Conservation (phyloP, 1,140 invertebrate genomes). For the Hetaerina americana region DNA sequence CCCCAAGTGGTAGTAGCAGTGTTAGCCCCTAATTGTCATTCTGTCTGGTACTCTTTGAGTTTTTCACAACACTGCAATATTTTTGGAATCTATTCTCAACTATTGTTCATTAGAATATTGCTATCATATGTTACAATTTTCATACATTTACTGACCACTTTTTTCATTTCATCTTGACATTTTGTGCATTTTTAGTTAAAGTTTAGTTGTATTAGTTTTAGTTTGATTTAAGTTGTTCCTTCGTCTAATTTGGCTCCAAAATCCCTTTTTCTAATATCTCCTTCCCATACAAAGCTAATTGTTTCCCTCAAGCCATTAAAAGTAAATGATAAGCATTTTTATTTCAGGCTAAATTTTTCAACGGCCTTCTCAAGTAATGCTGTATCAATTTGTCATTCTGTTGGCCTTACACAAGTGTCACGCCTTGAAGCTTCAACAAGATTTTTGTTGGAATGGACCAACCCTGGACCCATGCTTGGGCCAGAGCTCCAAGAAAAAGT, state of each 20-base stretch:
- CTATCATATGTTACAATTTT: no score
- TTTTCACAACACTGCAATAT: no score
- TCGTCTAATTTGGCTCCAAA: not conserved
- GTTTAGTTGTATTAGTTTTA: not conserved
- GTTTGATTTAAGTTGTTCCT: not conserved
- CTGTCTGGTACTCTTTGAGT: no score
- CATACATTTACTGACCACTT: no score
- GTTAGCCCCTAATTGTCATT: no score
- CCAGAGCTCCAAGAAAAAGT: conserved; percentile 30
- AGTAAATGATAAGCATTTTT: no score
- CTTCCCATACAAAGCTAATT: no score
- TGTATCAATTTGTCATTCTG: conserved; percentile 79
- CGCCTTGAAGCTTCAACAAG: conserved; percentile 70
- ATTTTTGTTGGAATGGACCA: conserved; percentile 48
- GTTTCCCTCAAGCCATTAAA: no score
- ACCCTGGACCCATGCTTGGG: conserved; percentile 18
- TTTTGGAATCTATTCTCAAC: no score
- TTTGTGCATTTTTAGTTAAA: not conserved
- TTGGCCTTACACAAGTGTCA: conserved; percentile 55
- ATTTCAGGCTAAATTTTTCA: conserved; percentile 77
- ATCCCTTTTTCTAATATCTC: conserved; percentile 18
- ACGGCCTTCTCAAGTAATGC: conserved; percentile 91
- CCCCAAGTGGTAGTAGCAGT: no score
- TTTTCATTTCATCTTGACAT: no score
- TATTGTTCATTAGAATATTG: no score